Percentiles rank a stretch among this genome's conserved stretches.
phyloP scores from a whole-genome alignment of 2,797 vertebrate species.

The Ctenochaetus hawaiiensis region DNA sequence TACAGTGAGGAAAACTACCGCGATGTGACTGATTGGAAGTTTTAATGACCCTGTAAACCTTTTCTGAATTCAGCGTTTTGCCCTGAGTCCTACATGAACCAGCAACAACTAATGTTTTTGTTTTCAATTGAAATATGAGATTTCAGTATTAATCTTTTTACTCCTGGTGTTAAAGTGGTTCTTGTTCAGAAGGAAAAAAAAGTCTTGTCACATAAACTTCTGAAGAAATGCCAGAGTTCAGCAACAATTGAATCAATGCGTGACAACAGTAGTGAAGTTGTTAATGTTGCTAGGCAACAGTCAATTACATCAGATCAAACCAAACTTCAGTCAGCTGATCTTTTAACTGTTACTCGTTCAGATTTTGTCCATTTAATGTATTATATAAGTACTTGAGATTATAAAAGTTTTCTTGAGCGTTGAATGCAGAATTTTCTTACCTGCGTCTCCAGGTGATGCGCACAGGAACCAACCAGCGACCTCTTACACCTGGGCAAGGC shows the following conservation, averaged over 20 bases:
- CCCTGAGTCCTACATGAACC: not conserved
- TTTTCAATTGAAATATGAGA: not conserved
- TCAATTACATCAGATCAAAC: slow-evolving; percentile 1
- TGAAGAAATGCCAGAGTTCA: not conserved
- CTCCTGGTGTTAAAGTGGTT: not conserved
- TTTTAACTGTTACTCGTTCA: not conserved
- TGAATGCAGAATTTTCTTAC: not conserved
- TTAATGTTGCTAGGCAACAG: slow-evolving; percentile 19
- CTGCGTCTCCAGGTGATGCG: slow-evolving; percentile 90
- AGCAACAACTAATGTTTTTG: not conserved
- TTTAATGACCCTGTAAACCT: not conserved
- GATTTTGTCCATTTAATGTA: not conserved
- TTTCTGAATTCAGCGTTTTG: not conserved
- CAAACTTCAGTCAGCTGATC: not conserved
- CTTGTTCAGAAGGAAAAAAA: not conserved
- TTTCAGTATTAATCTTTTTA: not conserved
- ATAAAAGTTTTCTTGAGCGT: not conserved
- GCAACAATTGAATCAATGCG: slow-evolving; percentile 6
- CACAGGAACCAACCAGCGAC: slow-evolving; percentile 92
- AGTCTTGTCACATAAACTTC: not conserved
- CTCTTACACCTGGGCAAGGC: slow-evolving; percentile 94
- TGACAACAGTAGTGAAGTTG: no score
- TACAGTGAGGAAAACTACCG: not conserved
- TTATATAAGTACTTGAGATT: not conserved
- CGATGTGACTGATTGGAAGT: not conserved